These are phyloP conservation scores for Chrysolophus pictus DNA, from an alignment of 2,797 vertebrate species.

Conservation along the genomic window DNA sequence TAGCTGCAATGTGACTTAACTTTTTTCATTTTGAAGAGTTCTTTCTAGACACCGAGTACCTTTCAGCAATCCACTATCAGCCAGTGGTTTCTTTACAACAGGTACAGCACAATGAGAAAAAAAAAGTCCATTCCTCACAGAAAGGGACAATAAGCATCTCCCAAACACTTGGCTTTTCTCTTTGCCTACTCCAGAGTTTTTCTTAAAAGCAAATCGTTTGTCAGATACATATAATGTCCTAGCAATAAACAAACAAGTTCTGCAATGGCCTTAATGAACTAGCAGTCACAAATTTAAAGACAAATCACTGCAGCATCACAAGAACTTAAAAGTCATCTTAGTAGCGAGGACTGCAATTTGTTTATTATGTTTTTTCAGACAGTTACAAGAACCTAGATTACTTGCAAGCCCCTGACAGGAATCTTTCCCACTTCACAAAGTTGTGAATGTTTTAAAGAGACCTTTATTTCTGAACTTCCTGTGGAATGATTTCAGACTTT, in stretches of 20 bases:
- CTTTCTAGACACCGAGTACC: neutral
- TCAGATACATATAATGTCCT: neutral
- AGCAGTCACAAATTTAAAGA: neutral
- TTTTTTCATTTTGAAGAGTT: neutral
- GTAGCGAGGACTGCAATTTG: neutral
- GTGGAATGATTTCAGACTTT: neutral
- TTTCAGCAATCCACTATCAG: neutral
- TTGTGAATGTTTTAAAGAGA: neutral
- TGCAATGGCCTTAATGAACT: neutral
- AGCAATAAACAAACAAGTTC: neutral
- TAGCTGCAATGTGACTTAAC: neutral
- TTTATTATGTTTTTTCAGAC: neutral
- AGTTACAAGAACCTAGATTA: neutral
- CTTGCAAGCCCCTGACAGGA: neutral
- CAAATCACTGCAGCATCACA: neutral
- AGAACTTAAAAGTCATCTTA: neutral
- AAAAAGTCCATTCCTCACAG: neutral
- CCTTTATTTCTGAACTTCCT: neutral
- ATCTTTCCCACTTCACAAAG: neutral
- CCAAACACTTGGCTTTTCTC: neutral
- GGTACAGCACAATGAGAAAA: rapidly evolving
- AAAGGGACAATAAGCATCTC: neutral
- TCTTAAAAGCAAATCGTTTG: neutral
- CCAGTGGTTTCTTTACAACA: neutral
- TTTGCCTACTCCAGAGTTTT: neutral